phyloP scores from a whole-genome alignment of 1,140 invertebrate genomes.

The Drosophila tani region DNA sequence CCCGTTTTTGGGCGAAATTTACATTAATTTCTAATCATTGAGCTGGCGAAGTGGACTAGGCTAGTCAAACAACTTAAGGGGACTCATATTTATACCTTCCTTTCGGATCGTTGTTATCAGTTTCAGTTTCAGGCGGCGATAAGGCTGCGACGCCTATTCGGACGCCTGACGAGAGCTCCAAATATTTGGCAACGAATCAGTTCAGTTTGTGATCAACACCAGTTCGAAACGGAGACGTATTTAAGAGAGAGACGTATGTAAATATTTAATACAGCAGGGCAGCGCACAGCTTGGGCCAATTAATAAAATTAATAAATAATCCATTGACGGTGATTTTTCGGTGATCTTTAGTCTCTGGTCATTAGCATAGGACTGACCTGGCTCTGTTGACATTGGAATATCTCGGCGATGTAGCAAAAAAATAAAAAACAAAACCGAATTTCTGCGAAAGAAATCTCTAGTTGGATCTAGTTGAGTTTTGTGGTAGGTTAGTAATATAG shows the following conservation, averaged over 20 bases:
- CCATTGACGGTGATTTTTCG: slow-evolving; percentile 31
- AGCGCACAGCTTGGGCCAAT: slow-evolving; percentile 33
- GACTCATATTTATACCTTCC: slow-evolving; percentile 36
- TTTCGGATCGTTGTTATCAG: slow-evolving; percentile 41
- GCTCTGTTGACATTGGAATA: slow-evolving; percentile 67
- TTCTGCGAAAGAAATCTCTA: slow-evolving; percentile 5
- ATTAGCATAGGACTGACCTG: slow-evolving; percentile 53
- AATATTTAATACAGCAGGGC: slow-evolving; percentile 27
- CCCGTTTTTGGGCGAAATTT: slow-evolving; percentile 35
- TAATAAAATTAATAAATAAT: slow-evolving; percentile 54
- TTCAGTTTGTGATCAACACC: slow-evolving; percentile 46
- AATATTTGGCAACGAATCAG: slow-evolving; percentile 50
- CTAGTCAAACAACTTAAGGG: slow-evolving; percentile 26
- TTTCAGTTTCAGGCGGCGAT: slow-evolving; percentile 40
- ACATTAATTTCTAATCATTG: slow-evolving; percentile 44
- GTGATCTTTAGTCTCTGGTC: slow-evolving; percentile 3
- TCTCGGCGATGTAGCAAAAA: slow-evolving; percentile 1
- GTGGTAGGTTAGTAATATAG: slow-evolving; percentile 50
- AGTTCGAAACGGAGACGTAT: slow-evolving; percentile 26
- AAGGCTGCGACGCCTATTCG: slow-evolving; percentile 18
- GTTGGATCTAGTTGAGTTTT: slow-evolving; percentile 31
- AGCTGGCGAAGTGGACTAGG: slow-evolving; percentile 12
- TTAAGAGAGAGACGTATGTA: slow-evolving; percentile 40
- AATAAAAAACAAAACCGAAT: slow-evolving; percentile 2
- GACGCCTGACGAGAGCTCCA: slow-evolving; percentile 21